Evolutionary conservation across 2,113 vertebrate genomes (phyloP).

Genomic region (Macquaria australasica): DNA sequence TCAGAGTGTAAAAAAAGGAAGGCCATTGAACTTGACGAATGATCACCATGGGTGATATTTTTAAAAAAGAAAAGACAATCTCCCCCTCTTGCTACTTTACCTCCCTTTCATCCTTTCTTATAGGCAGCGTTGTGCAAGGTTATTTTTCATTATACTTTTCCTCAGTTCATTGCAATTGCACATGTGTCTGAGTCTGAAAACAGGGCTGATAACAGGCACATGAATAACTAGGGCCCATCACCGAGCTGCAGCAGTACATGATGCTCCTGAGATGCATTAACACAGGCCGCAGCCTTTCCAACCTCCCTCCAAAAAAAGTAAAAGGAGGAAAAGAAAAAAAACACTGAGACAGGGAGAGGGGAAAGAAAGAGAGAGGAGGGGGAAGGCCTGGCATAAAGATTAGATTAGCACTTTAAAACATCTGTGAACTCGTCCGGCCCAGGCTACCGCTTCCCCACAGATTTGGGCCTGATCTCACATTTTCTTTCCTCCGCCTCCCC

Average conservation of each 20-base stretch:
- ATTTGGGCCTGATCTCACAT: constrained; percentile 81
- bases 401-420: constrained; percentile 89
- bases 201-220: constrained; percentile 73
- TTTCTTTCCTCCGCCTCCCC: constrained; percentile 63
- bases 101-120: constrained; percentile 26
- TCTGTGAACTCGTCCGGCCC: constrained; percentile 84
- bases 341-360: constrained; percentile 39
- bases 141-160: constrained; percentile 47
- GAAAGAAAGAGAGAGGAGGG: constrained; percentile 63
- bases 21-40: constrained; percentile 68
- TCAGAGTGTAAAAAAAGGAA: constrained; percentile 53
- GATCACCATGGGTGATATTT: constrained; percentile 65
- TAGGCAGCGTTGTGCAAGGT: constrained; percentile 40
- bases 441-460: constrained; percentile 80
- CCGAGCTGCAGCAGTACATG: constrained; percentile 68
- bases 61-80: constrained; percentile 45
- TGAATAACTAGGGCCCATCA: constrained; percentile 72
- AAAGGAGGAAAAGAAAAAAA: constrained; percentile 58
- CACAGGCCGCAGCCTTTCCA: constrained; percentile 73
- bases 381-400: constrained; percentile 86
- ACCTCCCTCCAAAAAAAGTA: constrained; percentile 51
- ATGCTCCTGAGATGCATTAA: constrained; percentile 85
- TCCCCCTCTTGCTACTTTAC: background rate
- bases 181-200: constrained; percentile 74
- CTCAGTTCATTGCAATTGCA: constrained; percentile 76